phyloP scores from a whole-genome alignment of 2,113 vertebrate genomes.

The Austrofundulus limnaeus region DNA sequence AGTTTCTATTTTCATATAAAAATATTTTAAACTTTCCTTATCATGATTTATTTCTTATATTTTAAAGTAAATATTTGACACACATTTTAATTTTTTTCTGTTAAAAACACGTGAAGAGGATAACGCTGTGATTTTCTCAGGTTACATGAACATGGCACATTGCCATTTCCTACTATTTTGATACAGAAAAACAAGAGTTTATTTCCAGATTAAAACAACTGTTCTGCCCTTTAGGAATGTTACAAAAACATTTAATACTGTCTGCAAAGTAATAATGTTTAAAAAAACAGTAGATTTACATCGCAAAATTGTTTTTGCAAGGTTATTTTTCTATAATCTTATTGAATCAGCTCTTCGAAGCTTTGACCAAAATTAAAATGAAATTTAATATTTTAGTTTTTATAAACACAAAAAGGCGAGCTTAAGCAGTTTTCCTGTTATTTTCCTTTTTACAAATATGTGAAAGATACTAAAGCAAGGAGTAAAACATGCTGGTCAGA shows the following conservation, averaged over 20 bases:
- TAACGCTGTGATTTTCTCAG: slow-evolving; percentile 29
- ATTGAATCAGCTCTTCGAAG: no score
- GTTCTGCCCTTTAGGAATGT: background rate
- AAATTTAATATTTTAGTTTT: no score
- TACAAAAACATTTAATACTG: background rate
- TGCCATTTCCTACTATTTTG: slow-evolving; percentile 1
- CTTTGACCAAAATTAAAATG: no score
- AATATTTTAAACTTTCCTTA: slow-evolving; percentile 1
- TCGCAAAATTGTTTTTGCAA: no score
- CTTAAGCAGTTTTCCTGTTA: no score
- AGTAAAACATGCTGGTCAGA: no score
- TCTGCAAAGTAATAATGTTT: background rate
- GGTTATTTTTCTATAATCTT: no score
- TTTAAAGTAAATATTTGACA: slow-evolving; percentile 9
- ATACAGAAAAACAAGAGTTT: no score
- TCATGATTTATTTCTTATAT: slow-evolving; percentile 29
- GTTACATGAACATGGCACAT: background rate
- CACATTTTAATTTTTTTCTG: background rate
- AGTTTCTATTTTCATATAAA: background rate
- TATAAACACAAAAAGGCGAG: no score
- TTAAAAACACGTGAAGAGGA: background rate
- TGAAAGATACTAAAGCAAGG: no score
- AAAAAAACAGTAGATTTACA: background rate
- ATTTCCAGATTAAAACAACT: background rate
- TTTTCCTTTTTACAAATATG: no score